Evolutionary conservation across 2,888 invertebrate species (phyloP), one percentile per base, ranked within the genome.

Genomic region (Frankliniella intonsa): DNA sequence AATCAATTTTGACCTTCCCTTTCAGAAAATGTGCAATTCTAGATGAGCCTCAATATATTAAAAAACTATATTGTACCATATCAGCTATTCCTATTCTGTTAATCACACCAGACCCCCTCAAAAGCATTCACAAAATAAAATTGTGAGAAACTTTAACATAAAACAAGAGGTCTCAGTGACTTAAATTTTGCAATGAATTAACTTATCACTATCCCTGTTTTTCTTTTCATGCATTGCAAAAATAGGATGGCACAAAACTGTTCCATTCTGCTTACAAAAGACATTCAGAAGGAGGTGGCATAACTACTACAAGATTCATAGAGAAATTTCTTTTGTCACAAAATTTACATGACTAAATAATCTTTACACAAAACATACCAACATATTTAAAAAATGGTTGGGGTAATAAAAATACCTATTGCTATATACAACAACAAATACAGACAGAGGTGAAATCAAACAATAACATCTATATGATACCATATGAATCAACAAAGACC

Each of bases 351-450:
- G 19, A 76, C 22, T 76, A 76, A 76, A 76, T 12, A 76, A 76
- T 76, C 25, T 76, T 25, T 76, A 76, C 69, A 76, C 25, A 25
- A 25, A 76, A 76, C 69, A 76, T 76, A 22, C 22, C 69, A 76
- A 76, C 22, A 76, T 12, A 25, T 12, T 76, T 11, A 22, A 76
- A 76, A 76, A 55, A 55, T 38, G 38, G 62, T 62, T 62, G n/a
- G 38, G 38, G 38, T 62, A 25, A 76, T 76, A 25, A 76, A 76
- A 76, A 76, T 25, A 25, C 22, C 69, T 76, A 76, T 76, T n/a
- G 69, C 69, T 76, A 76, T 76, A 25, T 76, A 76, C 69, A 76
- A 76, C 25, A 76, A 76, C 69, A 76, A 76, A 76, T 76, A 76
- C 69, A 76, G 69, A 76, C 69, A 76, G 22, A 22, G 22, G 69